phyloP scores from a whole-genome alignment of 2,888 invertebrate species.

The Halictus ligatus region DNA sequence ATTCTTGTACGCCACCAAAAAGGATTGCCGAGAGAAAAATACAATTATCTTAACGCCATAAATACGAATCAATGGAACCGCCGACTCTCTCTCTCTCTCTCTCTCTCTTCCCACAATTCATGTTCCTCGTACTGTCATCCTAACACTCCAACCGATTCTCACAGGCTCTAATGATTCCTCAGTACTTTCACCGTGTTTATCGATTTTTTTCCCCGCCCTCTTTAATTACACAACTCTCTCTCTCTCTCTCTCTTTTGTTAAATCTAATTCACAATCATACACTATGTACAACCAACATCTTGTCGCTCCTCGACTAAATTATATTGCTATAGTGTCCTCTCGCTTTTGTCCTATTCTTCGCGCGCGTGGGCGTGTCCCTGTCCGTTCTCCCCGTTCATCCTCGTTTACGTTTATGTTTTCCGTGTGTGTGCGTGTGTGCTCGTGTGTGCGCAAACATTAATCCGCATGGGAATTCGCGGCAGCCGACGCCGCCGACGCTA shows the following conservation, averaged over 20 bases:
- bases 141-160: slow-evolving; percentile 7
- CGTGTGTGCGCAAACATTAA: slow-evolving; percentile 22
- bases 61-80: slow-evolving; percentile 30
- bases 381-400: background rate
- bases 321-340: slow-evolving; percentile 59
- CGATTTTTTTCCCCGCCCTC: background rate
- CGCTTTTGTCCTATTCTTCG: slow-evolving; percentile 2
- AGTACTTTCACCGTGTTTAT: slow-evolving; percentile 68
- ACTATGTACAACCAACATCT: slow-evolving; percentile 73
- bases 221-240: slow-evolving; percentile 58
- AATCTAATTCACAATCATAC: slow-evolving; percentile 75
- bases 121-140: background rate
- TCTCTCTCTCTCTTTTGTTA: slow-evolving; percentile 23
- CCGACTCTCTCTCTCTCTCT: background rate
- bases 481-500: background rate
- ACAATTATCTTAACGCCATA: slow-evolving; percentile 38
- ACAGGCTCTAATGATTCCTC: slow-evolving; percentile 26
- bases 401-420: background rate
- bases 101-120: background rate
- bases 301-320: slow-evolving; percentile 39
- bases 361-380: background rate
- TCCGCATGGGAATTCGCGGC: slow-evolving; percentile 7
- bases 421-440: slow-evolving; percentile 17
- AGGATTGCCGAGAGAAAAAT: slow-evolving; percentile 52
- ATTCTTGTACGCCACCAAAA: slow-evolving; percentile 56